A percentile compares a stretch with the other conserved stretches of the same genome.
Conservation (phyloP, 2,888 invertebrate species). For the Cephus spinipes region DNA sequence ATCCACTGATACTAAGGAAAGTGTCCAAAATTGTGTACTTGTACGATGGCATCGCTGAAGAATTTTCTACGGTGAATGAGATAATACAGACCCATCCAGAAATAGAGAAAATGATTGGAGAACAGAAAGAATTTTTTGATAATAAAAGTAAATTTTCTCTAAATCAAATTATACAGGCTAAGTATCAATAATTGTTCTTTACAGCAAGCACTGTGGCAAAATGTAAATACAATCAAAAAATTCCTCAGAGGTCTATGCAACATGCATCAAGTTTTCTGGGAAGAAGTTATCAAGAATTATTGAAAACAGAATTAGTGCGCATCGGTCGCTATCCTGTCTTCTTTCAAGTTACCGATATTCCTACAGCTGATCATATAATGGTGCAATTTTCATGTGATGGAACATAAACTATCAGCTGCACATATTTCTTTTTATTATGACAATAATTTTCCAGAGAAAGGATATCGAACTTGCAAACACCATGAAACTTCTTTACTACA, state of each 20-base stretch:
- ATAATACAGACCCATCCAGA: conserved; percentile 17
- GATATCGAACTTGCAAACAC: conserved; percentile 9
- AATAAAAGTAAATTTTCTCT: conserved; percentile 16
- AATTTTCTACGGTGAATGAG: conserved; percentile 17
- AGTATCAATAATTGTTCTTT: too few species aligned
- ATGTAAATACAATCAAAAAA: conserved; percentile 19
- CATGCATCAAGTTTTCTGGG: conserved; percentile 15
- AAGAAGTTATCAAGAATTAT: conserved; percentile 21
- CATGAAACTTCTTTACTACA: conserved; percentile 46
- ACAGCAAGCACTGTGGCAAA: conserved; percentile 23
- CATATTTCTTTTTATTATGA: not conserved
- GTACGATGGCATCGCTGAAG: conserved; percentile 15
- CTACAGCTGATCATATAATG: conserved; percentile 7
- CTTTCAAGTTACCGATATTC: conserved; percentile 20
- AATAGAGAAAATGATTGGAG: conserved; percentile 13
- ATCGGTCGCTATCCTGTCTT: conserved; percentile 28
- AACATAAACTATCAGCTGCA: too few species aligned
- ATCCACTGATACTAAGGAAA: conserved; percentile 18
- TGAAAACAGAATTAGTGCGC: conserved; percentile 26
- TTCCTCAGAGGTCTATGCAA: conserved; percentile 8
- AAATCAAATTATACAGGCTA: not conserved
- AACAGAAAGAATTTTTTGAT: conserved; percentile 16
- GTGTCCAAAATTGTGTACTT: conserved; percentile 24
- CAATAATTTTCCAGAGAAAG: conserved; percentile 7
- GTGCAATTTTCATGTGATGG: not conserved